Conservation (phyloP, 2,797 vertebrate genomes). For the Chelidonichthys spinosus region DNA sequence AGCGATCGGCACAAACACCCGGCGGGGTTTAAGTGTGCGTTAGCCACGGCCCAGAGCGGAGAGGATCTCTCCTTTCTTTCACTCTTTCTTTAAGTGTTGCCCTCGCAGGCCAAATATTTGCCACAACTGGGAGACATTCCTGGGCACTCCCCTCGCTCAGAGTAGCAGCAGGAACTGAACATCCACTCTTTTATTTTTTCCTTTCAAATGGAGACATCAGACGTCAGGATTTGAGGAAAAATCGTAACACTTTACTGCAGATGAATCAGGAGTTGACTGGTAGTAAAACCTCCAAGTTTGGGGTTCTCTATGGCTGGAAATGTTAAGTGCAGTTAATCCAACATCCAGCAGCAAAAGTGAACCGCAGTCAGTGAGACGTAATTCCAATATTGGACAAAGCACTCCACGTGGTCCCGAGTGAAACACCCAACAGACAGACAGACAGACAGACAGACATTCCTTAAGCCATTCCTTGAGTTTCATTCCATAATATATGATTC, state of each 20-base stretch:
- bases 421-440: too few species aligned
- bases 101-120: slow-evolving; percentile 78
- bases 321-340: too few species aligned
- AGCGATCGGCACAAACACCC: slow-evolving; percentile 46
- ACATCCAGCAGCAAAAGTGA: too few species aligned
- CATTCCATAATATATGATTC: background rate
- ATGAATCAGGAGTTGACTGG: background rate
- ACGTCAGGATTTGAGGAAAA: slow-evolving; percentile 18
- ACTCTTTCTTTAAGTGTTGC: slow-evolving; percentile 60
- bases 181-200: slow-evolving; percentile 36
- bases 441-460: too few species aligned
- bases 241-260: background rate
- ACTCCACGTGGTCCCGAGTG: too few species aligned
- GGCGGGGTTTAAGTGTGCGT: background rate
- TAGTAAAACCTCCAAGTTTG: too few species aligned
- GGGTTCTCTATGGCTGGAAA: background rate
- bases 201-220: slow-evolving; percentile 54
- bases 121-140: slow-evolving; percentile 78
- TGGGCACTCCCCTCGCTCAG: slow-evolving; percentile 63
- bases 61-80: slow-evolving; percentile 64
- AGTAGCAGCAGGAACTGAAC: slow-evolving; percentile 49
- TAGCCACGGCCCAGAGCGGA: slow-evolving; percentile 37
- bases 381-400: too few species aligned
- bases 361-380: too few species aligned
- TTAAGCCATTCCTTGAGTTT: background rate